phyloP scores from a whole-genome alignment of 2,888 invertebrate species.

The Agrochola lota region DNA sequence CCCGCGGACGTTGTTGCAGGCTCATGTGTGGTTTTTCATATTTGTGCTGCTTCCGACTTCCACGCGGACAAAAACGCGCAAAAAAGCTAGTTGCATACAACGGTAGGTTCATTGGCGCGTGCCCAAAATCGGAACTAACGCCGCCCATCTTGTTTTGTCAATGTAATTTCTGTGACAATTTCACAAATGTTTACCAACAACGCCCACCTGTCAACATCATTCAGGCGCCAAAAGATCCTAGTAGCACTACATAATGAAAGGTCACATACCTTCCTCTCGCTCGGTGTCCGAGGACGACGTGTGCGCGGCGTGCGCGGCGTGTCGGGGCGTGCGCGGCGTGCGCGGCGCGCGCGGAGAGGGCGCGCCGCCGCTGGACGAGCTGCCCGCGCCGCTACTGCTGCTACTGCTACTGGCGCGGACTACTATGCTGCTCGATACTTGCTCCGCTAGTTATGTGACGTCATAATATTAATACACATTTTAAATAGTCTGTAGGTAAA shows the following conservation, averaged over 20 bases:
- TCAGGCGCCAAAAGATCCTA: neutral
- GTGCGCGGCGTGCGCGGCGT: conserved; percentile 65
- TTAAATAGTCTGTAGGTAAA: neutral
- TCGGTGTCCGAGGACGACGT: conserved; percentile 91
- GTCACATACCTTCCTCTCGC: conserved; percentile 86
- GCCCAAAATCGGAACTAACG: neutral
- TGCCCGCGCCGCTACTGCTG: conserved; percentile 78
- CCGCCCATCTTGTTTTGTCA: neutral
- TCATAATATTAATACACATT: neutral
- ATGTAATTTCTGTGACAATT: neutral
- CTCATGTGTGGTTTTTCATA: neutral
- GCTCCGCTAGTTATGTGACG: conserved; percentile 52
- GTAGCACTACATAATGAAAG: neutral
- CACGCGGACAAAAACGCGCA: neutral
- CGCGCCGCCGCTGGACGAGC: conserved; percentile 77
- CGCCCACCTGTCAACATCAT: neutral
- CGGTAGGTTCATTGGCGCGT: neutral
- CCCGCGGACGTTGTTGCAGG: neutral
- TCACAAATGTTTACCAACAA: neutral
- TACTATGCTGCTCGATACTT: conserved; percentile 56
- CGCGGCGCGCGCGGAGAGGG: conserved; percentile 69
- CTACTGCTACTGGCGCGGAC: conserved; percentile 77
- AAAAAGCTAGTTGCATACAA: neutral
- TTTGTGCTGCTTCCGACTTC: neutral
- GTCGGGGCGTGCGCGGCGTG: conserved; percentile 66